Evolutionary conservation across 2,113 vertebrate genomes (phyloP).

Genomic region (Alligator mississippiensis): DNA sequence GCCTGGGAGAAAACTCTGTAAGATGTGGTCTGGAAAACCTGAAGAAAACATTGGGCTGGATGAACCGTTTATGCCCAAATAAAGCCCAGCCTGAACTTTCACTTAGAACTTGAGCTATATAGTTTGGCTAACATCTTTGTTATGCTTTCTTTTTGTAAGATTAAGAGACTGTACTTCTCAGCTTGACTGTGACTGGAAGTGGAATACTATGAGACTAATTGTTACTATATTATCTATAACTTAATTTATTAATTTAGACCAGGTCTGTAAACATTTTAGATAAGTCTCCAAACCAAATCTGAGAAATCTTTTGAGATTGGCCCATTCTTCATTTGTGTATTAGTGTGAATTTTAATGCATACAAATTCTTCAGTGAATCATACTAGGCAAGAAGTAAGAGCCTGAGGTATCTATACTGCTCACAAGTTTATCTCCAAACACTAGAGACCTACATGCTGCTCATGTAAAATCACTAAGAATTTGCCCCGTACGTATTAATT

Average conservation of each 20-base stretch:
- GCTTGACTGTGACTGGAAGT: neutral
- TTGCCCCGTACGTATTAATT: accelerated
- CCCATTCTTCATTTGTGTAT: neutral
- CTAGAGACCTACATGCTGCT: too few species aligned
- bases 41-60: neutral
- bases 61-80: neutral
- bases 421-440: too few species aligned
- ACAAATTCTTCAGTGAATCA: neutral
- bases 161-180: accelerated
- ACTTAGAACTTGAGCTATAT: neutral
- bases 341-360: neutral
- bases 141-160: neutral
- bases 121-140: neutral
- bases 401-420: neutral
- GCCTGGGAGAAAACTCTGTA: neutral
- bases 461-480: neutral
- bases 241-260: neutral
- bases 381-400: neutral
- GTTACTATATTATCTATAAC: neutral
- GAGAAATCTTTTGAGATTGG: accelerated
- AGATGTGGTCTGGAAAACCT: neutral
- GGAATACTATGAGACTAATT: neutral
- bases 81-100: accelerated
- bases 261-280: neutral
- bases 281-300: neutral